Evolutionary conservation across 2,888 invertebrate genomes (phyloP).

Genomic region (Stenolophus ochropezus): DNA sequence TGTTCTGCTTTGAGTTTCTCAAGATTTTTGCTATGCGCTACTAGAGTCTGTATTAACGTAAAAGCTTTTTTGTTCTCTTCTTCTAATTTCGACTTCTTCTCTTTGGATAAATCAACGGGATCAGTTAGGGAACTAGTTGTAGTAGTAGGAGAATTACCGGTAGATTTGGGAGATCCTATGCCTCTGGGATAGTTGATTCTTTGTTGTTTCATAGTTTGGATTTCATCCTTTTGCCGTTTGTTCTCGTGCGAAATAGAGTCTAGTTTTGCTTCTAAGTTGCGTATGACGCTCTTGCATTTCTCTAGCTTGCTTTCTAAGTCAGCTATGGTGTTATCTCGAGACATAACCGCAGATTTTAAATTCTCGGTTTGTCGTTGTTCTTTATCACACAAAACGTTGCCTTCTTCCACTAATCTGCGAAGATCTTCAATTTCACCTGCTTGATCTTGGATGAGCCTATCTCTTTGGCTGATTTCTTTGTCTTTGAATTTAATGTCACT

Average conservation of each 20-base stretch:
- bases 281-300: constrained; percentile 66
- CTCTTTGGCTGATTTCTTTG: constrained; percentile 55
- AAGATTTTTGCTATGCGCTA: constrained; percentile 68
- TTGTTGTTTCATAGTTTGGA: constrained; percentile 54
- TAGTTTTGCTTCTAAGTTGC: constrained; percentile 69
- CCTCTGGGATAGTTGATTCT: not conserved
- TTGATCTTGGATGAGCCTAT: constrained; percentile 62
- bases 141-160: not conserved
- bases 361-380: constrained; percentile 73
- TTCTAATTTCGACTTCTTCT: constrained; percentile 69
- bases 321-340: constrained; percentile 72
- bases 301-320: constrained; percentile 73
- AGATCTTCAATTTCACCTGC: constrained; percentile 64
- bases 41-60: constrained; percentile 71
- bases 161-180: not conserved
- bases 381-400: constrained; percentile 69
- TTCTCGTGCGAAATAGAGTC: constrained; percentile 64
- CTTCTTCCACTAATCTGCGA: constrained; percentile 65
- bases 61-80: constrained; percentile 71
- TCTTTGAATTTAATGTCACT: constrained; percentile 65
- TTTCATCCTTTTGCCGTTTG: constrained; percentile 61
- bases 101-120: not conserved
- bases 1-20: constrained; percentile 69
- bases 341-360: constrained; percentile 70
- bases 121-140: not conserved